Evolutionary conservation across 2,888 invertebrate genomes (phyloP), one percentile per base, ranked within the genome.

Genomic region (Physocephala rufipes): DNA sequence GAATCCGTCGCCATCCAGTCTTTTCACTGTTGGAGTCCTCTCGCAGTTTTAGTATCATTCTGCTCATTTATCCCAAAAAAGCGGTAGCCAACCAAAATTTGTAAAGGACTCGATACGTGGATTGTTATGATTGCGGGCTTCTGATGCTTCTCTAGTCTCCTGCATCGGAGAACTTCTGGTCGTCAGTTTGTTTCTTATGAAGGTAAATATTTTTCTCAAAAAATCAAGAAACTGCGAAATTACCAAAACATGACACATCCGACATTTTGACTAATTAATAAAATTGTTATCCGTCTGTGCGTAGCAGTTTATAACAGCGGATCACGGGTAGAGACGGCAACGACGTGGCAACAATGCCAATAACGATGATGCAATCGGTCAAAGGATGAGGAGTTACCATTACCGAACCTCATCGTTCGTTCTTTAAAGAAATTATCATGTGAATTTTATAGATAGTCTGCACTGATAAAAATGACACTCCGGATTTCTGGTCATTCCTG

Each of bases 341-440:
- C 28, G 21, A 26, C 16, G 26, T 12, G 28, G 30, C 30, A 61
- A 30, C 53, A 24, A 15, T 45, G 4, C 12, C 13, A 16, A 16
- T 15, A 53, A 30, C 36, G 21, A 47, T 53, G 53, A 26, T 26
- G 24, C 12, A 28, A 21, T 12, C 19, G 12, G 19, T n/a, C 58
- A 68, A n/a, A n/a, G 49, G 15, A n/a, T 51, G 2, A 51, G 36
- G 36, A 28, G 47, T 28, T 26, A 24, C 61, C 28, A 62, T 16
- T 36, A 49, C 30, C 30, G 36, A 62, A 62, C 62, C 76, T 74
- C 77, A 76, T 75, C 75, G 74, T 76, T 75, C 75, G 74, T 76
- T 77, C 76, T 74, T 76, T 73, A 77, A 77, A 77, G 76, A 78
- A 78, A 78, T 78, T 78, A 77, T 77, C 76, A 77, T 75, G 75